Base-by-base conservation (phyloP, 2,797 vertebrate genomes). In the Lates japonicus region DNA sequence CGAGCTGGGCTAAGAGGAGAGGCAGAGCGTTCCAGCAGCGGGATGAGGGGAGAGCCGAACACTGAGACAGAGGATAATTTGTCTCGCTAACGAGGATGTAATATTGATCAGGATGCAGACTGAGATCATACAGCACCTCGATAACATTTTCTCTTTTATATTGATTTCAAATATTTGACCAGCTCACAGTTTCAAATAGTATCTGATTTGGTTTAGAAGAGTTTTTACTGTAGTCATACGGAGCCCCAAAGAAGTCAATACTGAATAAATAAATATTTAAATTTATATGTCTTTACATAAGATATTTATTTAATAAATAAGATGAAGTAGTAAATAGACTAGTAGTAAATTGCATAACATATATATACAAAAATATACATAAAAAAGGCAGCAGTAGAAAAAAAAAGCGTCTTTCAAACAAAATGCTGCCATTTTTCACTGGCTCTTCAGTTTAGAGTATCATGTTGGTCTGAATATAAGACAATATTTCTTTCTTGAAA, bases 31-130 rank as follows among this genome's bases (percentile, higher is more conserved):
- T 82, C 74, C 72, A 69, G 80, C 67, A 63, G 78, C 20, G 52
- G 78, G 59, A 70, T n/a, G 46, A 57, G 17, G 61, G 61, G 62
- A 8, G 72, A 75, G 85, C 42, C 48, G 84, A 46, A 83, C 64
- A 66, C 75, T n/a, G 82, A 86, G 81, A 81, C 61, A 35, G 12
- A 62, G 81, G 92, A 91, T 91, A 82, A 93, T 93, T 91, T 91
- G 90, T 91, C 93, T 90, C 78, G 33, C 91, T 93, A 94, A 95
- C 81, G 88, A 94, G 91, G 90, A 83, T 92, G 93, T 94, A 85
- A 86, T 93, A 95, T 94, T 88, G 94, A 95, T 94, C 87, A 73
- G 78, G 83, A 87, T 81, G 84, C 78, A 88, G 76, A 59, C 37
- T 80, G 79, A 85, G 88, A 94, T 92, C 87, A 88, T 76, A 70